Base-by-base conservation (phyloP, 1,140 invertebrate genomes). In the Hyles vespertilio region DNA sequence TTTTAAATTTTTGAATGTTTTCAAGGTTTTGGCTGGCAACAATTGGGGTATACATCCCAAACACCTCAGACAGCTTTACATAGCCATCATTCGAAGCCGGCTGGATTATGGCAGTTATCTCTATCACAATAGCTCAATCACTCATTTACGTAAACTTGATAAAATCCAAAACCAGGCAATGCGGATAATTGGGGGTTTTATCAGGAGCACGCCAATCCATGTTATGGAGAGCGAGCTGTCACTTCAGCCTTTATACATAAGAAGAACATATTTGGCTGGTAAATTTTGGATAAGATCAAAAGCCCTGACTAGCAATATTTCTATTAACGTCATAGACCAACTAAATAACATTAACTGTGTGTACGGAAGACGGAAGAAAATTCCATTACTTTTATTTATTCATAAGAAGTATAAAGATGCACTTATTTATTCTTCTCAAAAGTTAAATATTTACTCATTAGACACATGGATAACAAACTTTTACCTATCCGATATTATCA, bases 41-140 rank as follows among this genome's bases (percentile, higher is more conserved):
- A 43, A 40, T 8, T 69, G 67, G 63, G 67, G 67, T 33, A 50
- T 69, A 8, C 63, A 69, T 12, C 63, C 67, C 5, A 62, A 59
- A 57, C 51, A 65, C 50, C 45, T 65, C 36, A 51, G 65, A 55
- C 48, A 44, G 12, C 12, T 67, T 40, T 67, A 67, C 32, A 58
- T 67, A 33, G 33, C 54, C 10, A 11, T 52, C 34, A 52, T 52
- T 40, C 32, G 51, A 5, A 52, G 51, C 11, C 51, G 51, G 32
- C 11, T 46, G 22, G 43, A 45, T 46, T 46, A 47, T 47, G 43
- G 11, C 4, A 10, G 54, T 9, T 45, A 32, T 33, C 32, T 33
- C 3, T 56, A 44, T 44, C 8, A 44, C 22, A 44, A 55, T 12
- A 43, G 36, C 36, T 6, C 43, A 44, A 44, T 10, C 3, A 44